Base-by-base conservation (phyloP, 2,888 invertebrate species). In the Hemistola chrysoprasaria region DNA sequence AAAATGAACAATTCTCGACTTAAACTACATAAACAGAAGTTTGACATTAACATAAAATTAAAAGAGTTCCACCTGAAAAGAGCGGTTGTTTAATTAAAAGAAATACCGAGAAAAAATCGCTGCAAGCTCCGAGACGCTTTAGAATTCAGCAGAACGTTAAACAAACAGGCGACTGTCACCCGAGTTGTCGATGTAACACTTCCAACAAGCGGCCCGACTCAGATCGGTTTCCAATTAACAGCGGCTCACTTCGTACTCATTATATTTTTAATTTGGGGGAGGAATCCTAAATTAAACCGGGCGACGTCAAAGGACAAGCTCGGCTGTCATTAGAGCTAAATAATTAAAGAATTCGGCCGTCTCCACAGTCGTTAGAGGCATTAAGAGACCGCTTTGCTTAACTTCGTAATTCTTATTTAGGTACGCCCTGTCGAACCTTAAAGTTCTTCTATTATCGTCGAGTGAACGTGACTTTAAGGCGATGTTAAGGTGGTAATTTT, bases 241-340 rank as follows among this genome's bases (percentile, higher is more conserved):
- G 72, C 66, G 74, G 66, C 78, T 78, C 78, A 73, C 79, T 78
- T 74, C 73, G 67, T 73, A 81, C 88, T 88, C 88, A 87, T 88
- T 88, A 88, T 88, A 88, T 87, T 88, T 88, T 88, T 88, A 88
- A 88, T 88, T 88, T 86, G 83, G 86, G 81, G 86, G 85, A 65
- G 81, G 84, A 81, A 81, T 87, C 77, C 72, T 76, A 81, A 86
- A 88, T 86, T 87, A 86, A 85, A 83, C 77, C 76, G 71, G 69
- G 73, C 77, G 78, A 75, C 82, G 86, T 86, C 87, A 88, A 87
- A 88, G 86, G 84, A 86, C 86, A 85, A 73, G 69, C 76, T 62
- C 72, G 74, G 64, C 74, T 74, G 78, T 83, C 84, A 85, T 86
- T 86, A 86, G 76, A 83, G 86, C 79, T 86, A 86, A 87, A 88